Conservation (phyloP, 2,797 vertebrate genomes). For the Typhlichthys subterraneus region DNA sequence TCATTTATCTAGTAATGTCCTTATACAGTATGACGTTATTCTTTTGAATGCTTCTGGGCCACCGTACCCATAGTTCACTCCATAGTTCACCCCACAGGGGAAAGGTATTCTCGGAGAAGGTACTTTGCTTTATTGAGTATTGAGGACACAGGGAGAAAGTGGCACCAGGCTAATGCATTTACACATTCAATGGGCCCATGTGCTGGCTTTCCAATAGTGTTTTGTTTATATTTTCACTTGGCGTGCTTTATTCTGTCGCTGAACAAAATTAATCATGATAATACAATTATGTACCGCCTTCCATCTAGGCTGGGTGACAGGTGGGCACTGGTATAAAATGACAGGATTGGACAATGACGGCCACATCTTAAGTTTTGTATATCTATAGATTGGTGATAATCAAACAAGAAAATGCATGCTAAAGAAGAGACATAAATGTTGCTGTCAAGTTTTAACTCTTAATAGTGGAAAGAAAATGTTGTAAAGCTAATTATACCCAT, state of each 20-base stretch:
- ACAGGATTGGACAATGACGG: slow-evolving; percentile 57
- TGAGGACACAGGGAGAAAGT: slow-evolving; percentile 30
- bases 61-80: background rate
- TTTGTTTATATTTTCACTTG: slow-evolving; percentile 57
- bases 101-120: too few relatives aligned
- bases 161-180: slow-evolving; percentile 47
- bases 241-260: slow-evolving; percentile 47
- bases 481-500: slow-evolving; percentile 47
- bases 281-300: slow-evolving; percentile 58
- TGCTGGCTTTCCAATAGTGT: slow-evolving; percentile 47
- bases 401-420: slow-evolving; percentile 76
- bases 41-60: too few relatives aligned
- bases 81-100: too few relatives aligned
- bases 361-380: slow-evolving; percentile 43
- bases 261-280: slow-evolving; percentile 61
- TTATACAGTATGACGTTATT: too few relatives aligned
- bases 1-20: slow-evolving; percentile 9
- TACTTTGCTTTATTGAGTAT: slow-evolving; percentile 15
- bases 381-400: slow-evolving; percentile 64
- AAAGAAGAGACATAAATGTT: slow-evolving; percentile 70
- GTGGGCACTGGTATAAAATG: slow-evolving; percentile 54
- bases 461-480: slow-evolving; percentile 38
- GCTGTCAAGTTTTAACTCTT: slow-evolving; percentile 70
- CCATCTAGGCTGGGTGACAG: slow-evolving; percentile 46
- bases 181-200: slow-evolving; percentile 36